Conservation (phyloP, 2,888 invertebrate species). For the Caenorhabditis afra region DNA sequence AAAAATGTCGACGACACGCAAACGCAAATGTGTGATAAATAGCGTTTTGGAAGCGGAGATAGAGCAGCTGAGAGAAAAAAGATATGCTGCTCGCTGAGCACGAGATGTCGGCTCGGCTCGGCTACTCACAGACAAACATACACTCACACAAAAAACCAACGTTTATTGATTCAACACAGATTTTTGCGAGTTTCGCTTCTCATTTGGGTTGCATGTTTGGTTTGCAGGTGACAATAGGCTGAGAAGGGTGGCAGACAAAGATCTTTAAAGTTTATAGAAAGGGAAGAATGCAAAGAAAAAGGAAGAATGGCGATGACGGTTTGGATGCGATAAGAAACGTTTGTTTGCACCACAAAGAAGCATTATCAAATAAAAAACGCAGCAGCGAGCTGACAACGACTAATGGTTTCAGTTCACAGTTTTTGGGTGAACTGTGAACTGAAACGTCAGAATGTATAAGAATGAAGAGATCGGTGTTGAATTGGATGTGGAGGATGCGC, state of each 20-base stretch:
- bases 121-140: no score
- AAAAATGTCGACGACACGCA: constrained; percentile 18
- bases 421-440: no score
- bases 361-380: constrained; percentile 25
- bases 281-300: not conserved
- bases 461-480: no score
- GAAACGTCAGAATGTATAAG: no score
- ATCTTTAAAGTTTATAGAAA: constrained; percentile 18
- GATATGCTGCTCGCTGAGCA: constrained; percentile 35
- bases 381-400: no score
- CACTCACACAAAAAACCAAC: constrained; percentile 22
- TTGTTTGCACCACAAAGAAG: constrained; percentile 30
- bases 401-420: no score
- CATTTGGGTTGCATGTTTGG: constrained; percentile 12
- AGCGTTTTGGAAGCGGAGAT: constrained; percentile 41
- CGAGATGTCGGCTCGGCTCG: constrained; percentile 18
- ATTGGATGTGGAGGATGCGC: no score
- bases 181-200: constrained; percentile 9
- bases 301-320: constrained; percentile 1
- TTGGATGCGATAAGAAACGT: constrained; percentile 23
- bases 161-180: constrained; percentile 37
- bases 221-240: constrained; percentile 11
- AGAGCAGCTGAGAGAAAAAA: constrained; percentile 36
- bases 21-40: constrained; percentile 42
- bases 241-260: constrained; percentile 5